These are phyloP conservation scores for Gandaritis pyraliata DNA, from an alignment of 2,888 invertebrate genomes.

Conservation along the genomic window DNA sequence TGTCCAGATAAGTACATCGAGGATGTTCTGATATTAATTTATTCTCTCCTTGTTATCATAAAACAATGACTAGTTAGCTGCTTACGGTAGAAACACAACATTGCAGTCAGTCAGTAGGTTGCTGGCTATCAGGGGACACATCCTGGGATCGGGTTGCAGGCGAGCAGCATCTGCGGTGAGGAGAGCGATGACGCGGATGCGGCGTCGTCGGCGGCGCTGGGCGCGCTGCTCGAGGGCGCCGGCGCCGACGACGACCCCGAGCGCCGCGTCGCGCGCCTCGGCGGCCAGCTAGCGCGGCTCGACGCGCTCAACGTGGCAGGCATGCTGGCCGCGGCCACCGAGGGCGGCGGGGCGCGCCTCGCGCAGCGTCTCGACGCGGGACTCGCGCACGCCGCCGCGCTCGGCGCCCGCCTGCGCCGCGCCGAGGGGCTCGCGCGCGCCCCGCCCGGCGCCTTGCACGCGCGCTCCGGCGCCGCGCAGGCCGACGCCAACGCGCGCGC, in stretches of 20 bases:
- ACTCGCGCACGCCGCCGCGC: constrained; percentile 85
- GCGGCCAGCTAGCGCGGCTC: constrained; percentile 90
- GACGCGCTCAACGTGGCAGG: constrained; percentile 64
- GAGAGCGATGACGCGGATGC: constrained; percentile 92
- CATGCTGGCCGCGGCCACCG: constrained; percentile 76
- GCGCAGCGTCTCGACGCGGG: constrained; percentile 82
- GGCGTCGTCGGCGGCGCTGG: constrained; percentile 84
- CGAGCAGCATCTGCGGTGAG: constrained; percentile 87
- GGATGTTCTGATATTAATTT: too few relatives aligned
- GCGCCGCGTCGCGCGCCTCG: constrained; percentile 87
- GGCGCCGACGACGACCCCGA: constrained; percentile 93
- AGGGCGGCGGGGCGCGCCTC: constrained; percentile 83
- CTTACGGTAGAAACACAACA: too few relatives aligned
- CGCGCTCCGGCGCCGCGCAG: constrained; percentile 69
- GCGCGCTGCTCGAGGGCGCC: constrained; percentile 89
- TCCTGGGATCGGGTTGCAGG: not conserved
- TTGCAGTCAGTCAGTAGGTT: too few relatives aligned
- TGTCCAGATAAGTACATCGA: too few relatives aligned
- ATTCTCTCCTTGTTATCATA: too few relatives aligned
- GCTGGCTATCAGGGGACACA: not conserved
- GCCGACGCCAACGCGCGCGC: constrained; percentile 94
- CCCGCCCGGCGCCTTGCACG: constrained; percentile 58
- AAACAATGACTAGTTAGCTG: too few relatives aligned
- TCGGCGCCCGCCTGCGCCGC: constrained; percentile 73
- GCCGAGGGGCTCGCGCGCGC: constrained; percentile 62